Percentiles rank a stretch among this genome's conserved stretches.
phyloP scores from a whole-genome alignment of 2,797 vertebrate species.

The Acridotheres tristis region DNA sequence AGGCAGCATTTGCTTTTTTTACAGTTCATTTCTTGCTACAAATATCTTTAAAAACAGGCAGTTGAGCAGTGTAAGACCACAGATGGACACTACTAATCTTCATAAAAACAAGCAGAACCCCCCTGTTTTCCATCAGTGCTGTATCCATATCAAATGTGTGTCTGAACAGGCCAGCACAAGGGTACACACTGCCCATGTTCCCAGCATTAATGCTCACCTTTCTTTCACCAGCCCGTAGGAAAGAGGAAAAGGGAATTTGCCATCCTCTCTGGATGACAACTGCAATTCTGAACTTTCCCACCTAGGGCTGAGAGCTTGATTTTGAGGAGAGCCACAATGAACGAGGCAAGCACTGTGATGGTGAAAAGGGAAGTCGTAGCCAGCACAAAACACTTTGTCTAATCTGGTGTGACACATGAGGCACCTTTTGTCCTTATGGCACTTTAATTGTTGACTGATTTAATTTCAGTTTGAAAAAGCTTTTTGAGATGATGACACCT shows the following conservation, averaged over 20 bases:
- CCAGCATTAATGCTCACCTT: neutral
- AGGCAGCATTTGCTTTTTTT: neutral
- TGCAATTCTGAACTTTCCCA: neutral
- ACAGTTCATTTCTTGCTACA: neutral
- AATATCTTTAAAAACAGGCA: neutral
- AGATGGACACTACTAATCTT: neutral
- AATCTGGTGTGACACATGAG: neutral
- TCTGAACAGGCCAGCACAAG: neutral
- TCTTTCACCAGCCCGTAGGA: neutral
- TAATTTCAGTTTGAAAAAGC: neutral
- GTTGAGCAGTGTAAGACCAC: neutral
- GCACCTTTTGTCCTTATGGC: neutral
- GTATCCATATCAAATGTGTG: neutral
- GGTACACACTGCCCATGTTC: rapidly evolving
- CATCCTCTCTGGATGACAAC: neutral
- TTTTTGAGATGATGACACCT: neutral
- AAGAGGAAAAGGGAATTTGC: neutral
- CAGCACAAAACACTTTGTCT: neutral
- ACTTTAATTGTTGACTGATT: neutral
- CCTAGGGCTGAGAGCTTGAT: neutral
- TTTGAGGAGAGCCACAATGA: neutral
- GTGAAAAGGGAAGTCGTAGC: neutral
- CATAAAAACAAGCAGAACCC: neutral
- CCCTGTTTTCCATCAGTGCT: neutral
- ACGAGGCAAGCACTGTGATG: neutral